Conservation (phyloP, 2,888 invertebrate species). For the Tachina lurida region DNA sequence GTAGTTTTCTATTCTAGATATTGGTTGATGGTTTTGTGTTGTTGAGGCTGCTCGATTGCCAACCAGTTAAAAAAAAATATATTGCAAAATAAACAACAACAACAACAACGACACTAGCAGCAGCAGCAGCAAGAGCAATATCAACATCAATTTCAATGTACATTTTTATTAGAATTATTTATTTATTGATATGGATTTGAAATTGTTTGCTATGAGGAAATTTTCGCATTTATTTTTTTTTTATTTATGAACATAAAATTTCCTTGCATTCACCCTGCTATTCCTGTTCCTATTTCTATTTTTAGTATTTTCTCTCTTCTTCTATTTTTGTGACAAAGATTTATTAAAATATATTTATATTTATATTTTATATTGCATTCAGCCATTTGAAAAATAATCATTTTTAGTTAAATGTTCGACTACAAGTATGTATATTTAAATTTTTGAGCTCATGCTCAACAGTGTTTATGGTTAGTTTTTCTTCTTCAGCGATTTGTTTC, state of each 20-base stretch:
- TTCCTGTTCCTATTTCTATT: neutral
- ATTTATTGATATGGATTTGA: slow-evolving; percentile 69
- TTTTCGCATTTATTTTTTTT: slow-evolving; percentile 54
- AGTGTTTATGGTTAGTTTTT: neutral
- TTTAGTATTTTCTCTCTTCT: neutral
- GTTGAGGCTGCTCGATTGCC: slow-evolving; percentile 20
- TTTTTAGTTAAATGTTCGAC: slow-evolving; percentile 7
- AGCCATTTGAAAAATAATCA: slow-evolving; percentile 7
- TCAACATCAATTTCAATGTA: slow-evolving; percentile 45
- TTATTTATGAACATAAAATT: neutral
- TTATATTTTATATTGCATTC: neutral
- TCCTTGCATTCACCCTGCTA: neutral
- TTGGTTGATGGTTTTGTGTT: slow-evolving; percentile 49
- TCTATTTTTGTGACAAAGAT: neutral
- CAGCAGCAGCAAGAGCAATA: neutral
- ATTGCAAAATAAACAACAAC: slow-evolving; percentile 10
- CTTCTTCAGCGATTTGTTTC: neutral
- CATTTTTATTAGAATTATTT: slow-evolving; percentile 66
- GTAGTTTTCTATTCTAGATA: slow-evolving; percentile 5
- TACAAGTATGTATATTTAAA: neutral
- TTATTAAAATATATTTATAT: slow-evolving; percentile 30
- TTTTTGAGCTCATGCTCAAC: neutral
- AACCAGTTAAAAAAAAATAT: slow-evolving; percentile 27
- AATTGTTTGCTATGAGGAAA: slow-evolving; percentile 68
- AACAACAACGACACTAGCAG: neutral